Percentiles rank a stretch among this genome's conserved stretches.
These are phyloP conservation scores for Triops cancriformis DNA, from an alignment of 1,140 invertebrate species.

Conservation along the genomic window DNA sequence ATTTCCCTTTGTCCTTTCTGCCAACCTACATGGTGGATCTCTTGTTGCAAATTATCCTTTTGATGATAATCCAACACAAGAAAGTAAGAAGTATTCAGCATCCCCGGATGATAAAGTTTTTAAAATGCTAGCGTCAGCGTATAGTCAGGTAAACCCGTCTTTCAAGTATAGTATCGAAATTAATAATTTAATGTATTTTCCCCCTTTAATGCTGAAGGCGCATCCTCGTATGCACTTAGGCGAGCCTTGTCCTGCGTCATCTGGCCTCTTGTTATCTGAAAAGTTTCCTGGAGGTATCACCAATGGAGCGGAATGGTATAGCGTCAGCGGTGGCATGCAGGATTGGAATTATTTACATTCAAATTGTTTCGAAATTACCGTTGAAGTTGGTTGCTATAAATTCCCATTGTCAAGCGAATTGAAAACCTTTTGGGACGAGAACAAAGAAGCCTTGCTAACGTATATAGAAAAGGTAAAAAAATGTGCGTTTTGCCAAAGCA, in stretches of 20 bases:
- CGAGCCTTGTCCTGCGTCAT: constrained; percentile 50
- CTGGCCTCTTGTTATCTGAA: constrained; percentile 49
- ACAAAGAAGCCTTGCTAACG: constrained; percentile 70
- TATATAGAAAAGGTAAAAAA: constrained; percentile 87
- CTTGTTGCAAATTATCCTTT: constrained; percentile 91
- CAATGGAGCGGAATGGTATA: constrained; percentile 89
- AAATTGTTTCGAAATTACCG: constrained; percentile 87
- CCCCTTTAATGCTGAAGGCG: constrained; percentile 43
- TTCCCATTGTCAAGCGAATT: constrained; percentile 68
- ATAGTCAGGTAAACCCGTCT: constrained; percentile 57
- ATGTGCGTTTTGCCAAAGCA: constrained; percentile 28
- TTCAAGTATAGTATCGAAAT: constrained; percentile 7
- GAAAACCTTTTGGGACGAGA: constrained; percentile 75
- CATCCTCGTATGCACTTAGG: constrained; percentile 75
- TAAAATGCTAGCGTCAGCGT: constrained; percentile 65
- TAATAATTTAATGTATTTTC: constrained; percentile 16
- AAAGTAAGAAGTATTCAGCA: constrained; percentile 41
- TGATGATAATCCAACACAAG: constrained; percentile 54
- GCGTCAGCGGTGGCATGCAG: constrained; percentile 88
- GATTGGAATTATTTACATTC: constrained; percentile 93
- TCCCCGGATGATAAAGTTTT: constrained; percentile 81
- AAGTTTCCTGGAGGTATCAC: constrained; percentile 73
- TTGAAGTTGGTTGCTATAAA: constrained; percentile 91
- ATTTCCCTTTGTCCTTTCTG: constrained; percentile 88
- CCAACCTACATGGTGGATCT: constrained; percentile 91